A percentile compares a stretch with the other conserved stretches of the same genome.
Conservation (phyloP, 35 echinoderm and acorn worm species). For the Amphiura filiformis region DNA sequence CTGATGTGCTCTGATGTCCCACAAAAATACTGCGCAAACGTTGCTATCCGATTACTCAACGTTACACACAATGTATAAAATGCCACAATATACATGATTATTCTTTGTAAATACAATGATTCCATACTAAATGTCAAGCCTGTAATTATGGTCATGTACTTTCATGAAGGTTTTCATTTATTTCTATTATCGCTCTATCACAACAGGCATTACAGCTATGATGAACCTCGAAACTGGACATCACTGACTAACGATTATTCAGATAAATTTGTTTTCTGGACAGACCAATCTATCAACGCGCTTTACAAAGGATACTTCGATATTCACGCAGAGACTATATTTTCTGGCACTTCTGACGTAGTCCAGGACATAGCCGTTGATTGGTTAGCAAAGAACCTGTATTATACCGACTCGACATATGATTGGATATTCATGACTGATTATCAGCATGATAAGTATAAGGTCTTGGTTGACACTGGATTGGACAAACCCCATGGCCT, state of each 20-base stretch:
- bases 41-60: no score
- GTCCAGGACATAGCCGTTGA: conserved; percentile 84
- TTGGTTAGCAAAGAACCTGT: conserved; percentile 71
- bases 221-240: conserved; percentile 27
- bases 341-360: conserved; percentile 40
- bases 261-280: conserved; percentile 60
- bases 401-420: conserved; percentile 64
- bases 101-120: no score
- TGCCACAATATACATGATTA: no score
- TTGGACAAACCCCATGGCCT: conserved; percentile 75
- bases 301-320: conserved; percentile 58
- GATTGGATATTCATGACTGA: conserved; percentile 76
- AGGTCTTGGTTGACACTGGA: conserved; percentile 55
- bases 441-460: conserved; percentile 38
- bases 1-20: no score
- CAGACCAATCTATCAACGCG: conserved; percentile 34
- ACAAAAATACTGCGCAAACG: no score
- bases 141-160: no score
- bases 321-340: conserved; percentile 31
- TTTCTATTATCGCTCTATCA: no score
- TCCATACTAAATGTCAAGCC: no score
- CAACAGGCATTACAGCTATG: not conserved
- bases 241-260: conserved; percentile 66
- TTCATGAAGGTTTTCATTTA: no score
- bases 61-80: no score